These are phyloP conservation scores for Desmodus rotundus DNA, from an alignment of 2,113 vertebrate genomes.

Conservation along the genomic window DNA sequence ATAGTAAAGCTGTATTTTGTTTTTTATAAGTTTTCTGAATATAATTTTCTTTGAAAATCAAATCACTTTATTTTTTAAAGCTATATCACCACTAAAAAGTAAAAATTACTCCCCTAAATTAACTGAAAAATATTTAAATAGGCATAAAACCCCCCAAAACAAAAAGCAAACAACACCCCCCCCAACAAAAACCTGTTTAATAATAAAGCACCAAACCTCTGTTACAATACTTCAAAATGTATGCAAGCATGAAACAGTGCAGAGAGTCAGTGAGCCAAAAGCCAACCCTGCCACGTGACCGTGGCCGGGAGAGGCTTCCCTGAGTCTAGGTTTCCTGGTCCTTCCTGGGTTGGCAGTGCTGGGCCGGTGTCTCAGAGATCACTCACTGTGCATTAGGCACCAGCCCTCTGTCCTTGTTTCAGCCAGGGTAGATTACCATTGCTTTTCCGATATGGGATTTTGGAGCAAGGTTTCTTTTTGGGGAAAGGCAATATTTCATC, in stretches of 20 bases:
- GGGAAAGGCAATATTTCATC: neutral
- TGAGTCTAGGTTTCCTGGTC: neutral
- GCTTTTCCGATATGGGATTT: neutral
- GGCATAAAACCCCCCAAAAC: neutral
- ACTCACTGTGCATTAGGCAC: neutral
- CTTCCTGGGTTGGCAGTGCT: neutral
- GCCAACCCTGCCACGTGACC: neutral
- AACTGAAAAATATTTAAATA: constrained; percentile 1
- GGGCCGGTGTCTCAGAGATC: neutral
- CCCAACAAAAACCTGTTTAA: neutral
- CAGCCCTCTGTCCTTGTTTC: neutral
- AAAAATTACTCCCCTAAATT: neutral
- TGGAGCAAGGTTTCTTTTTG: neutral
- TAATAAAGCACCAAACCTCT: neutral
- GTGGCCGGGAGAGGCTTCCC: neutral
- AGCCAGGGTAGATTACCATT: neutral
- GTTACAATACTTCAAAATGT: neutral
- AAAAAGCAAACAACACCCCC: neutral
- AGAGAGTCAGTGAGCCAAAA: neutral
- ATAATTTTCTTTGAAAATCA: constrained; percentile 9
- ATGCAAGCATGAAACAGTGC: neutral
- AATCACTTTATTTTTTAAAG: constrained; percentile 25
- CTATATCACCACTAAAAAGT: neutral
- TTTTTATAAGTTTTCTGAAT: neutral
- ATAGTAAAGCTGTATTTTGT: neutral